Evolutionary conservation across 2,888 invertebrate species (phyloP), one percentile per base, ranked within the genome.

Genomic region (Metacarcinus magister): DNA sequence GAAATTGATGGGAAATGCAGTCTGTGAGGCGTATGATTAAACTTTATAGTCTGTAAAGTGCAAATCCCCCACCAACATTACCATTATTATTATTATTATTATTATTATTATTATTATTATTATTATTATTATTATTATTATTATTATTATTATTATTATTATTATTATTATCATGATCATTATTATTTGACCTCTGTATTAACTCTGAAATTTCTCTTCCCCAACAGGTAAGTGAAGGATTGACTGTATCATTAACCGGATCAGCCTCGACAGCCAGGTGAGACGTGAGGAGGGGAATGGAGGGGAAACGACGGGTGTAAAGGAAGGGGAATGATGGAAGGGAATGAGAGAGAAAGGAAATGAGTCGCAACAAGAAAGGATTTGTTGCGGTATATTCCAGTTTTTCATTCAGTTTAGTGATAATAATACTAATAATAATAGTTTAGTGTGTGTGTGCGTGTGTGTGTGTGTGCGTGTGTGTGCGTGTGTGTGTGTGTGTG

Each of bases 391-490:
- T 28, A 19, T 60, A 2, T 60, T 60, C 60, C 19, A 60, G 19
- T 60, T 60, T 28, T 5, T 82, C 28, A 23, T 16, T 67, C 0
- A 23, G 13, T 19, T 5, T 0, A 67, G 16, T 67, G n/a, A 23
- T 67, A 67, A 23, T 67, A 8, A 23, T 23, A 0, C 2, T 23
- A 67, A 23, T 67, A 8, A 23, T 23, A 67, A 23, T 67, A 67
- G 19, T 23, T 8, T 10, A 32, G 87, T 87, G 87, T 87, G 87
- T 87, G 87, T 87, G 87, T 87, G 87, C 39, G 87, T 87, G 87
- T 87, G 87, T 87, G 87, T 87, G 87, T 87, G 87, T 87, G 87
- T 87, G 87, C 32, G 82, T 87, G 82, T 87, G 82, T 87, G 82
- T 87, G 82, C 32, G 82, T 87, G 82, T 87, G 82, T 87, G 82